phyloP scores from a whole-genome alignment of 2,888 invertebrate species.

The Archaeoteleia sp. region DNA sequence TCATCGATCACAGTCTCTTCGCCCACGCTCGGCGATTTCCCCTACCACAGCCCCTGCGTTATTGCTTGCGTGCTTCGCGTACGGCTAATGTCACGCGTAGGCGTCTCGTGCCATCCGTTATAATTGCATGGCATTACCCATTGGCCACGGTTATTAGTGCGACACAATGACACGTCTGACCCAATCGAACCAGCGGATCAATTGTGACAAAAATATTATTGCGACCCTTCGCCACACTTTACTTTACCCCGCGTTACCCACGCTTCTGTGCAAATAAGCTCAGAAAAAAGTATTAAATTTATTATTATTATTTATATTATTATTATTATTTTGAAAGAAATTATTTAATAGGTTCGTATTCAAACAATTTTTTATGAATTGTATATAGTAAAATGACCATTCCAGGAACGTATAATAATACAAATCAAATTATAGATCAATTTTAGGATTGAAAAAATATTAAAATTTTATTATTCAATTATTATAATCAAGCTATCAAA shows the following conservation, averaged over 20 bases:
- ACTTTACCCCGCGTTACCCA: no score
- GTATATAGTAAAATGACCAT: no score
- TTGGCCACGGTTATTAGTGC: slow-evolving; percentile 60
- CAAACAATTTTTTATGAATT: no score
- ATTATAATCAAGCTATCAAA: no score
- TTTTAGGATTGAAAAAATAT: no score
- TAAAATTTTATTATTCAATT: no score
- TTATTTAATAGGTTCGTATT: no score
- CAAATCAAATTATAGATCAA: no score
- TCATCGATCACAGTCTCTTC: slow-evolving; percentile 47
- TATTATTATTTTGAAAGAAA: neutral
- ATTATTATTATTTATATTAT: no score
- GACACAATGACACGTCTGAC: slow-evolving; percentile 52
- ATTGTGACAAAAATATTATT: slow-evolving; percentile 13
- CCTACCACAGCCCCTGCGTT: slow-evolving; percentile 24
- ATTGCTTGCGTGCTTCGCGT: slow-evolving; percentile 41
- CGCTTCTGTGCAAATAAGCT: no score
- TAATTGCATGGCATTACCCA: slow-evolving; percentile 60
- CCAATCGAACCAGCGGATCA: slow-evolving; percentile 42
- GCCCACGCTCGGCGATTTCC: slow-evolving; percentile 39
- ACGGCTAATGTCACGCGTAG: slow-evolving; percentile 57
- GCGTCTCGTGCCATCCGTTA: slow-evolving; percentile 57
- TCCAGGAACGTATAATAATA: no score
- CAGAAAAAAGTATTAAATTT: neutral
- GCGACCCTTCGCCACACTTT: slow-evolving; percentile 4